phyloP scores from a whole-genome alignment of 2,797 vertebrate species.

The Dallia pectoralis region DNA sequence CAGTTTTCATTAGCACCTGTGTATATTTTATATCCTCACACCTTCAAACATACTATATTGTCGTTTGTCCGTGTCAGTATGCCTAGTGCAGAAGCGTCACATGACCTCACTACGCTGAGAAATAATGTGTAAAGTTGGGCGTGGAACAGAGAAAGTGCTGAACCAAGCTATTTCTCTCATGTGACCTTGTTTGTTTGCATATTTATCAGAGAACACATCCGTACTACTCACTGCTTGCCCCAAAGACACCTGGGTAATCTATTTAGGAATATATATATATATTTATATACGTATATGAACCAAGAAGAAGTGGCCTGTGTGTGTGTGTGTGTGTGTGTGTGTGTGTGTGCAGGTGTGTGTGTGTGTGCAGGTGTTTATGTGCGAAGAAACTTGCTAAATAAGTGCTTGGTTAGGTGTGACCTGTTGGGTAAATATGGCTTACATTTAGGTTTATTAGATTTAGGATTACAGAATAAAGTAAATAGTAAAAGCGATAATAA shows the following conservation, averaged over 20 bases:
- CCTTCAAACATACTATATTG: no score
- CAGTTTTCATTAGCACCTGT: no score
- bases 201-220: constrained; percentile 58
- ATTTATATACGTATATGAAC: no score
- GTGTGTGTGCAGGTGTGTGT: constrained; percentile 32
- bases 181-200: constrained; percentile 56
- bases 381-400: not conserved
- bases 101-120: not conserved
- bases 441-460: no score
- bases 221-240: constrained; percentile 32
- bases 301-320: constrained; percentile 29
- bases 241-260: constrained; percentile 59
- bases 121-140: not conserved
- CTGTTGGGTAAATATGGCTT: no score
- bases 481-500: no score
- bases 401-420: no score
- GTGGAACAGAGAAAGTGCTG: not conserved
- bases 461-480: no score
- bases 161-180: not conserved
- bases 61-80: no score
- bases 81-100: not conserved
- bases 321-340: not conserved
- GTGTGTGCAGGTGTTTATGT: constrained; percentile 32
- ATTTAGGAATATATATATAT: no score
- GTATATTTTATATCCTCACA: no score